Evolutionary conservation across 2,113 vertebrate species (phyloP).

Genomic region (Eurypyga helias): DNA sequence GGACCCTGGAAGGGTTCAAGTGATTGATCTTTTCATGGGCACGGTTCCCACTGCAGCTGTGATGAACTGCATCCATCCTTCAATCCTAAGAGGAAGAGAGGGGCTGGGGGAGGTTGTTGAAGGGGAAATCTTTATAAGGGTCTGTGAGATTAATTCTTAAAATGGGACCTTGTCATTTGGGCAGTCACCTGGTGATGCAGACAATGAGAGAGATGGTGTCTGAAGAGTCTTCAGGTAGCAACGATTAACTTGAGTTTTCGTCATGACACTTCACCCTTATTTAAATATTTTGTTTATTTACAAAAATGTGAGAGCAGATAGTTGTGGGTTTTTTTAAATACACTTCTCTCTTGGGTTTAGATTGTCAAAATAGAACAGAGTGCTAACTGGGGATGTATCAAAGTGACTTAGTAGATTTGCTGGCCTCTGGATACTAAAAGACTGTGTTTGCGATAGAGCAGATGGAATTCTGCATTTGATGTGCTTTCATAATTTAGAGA

Average conservation of each 20-base stretch:
- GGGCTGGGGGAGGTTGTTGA: background rate
- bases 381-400: background rate
- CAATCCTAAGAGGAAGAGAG: background rate
- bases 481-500: background rate
- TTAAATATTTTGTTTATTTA: background rate
- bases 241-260: background rate
- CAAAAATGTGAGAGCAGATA: background rate
- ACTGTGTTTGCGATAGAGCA: background rate
- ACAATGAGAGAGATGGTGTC: background rate
- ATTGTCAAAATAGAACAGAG: background rate
- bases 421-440: background rate
- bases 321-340: background rate
- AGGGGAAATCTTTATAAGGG: background rate
- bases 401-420: background rate
- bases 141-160: background rate
- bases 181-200: background rate
- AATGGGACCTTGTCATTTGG: background rate
- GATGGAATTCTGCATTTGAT: background rate
- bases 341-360: background rate
- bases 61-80: fast-evolving
- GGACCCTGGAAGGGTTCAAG: background rate
- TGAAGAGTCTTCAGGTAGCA: background rate
- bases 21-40: background rate
- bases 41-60: background rate
- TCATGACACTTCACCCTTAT: background rate